Base-by-base conservation (phyloP, 2,113 vertebrate genomes). In the Calyptommatus sinebrachiatus region DNA sequence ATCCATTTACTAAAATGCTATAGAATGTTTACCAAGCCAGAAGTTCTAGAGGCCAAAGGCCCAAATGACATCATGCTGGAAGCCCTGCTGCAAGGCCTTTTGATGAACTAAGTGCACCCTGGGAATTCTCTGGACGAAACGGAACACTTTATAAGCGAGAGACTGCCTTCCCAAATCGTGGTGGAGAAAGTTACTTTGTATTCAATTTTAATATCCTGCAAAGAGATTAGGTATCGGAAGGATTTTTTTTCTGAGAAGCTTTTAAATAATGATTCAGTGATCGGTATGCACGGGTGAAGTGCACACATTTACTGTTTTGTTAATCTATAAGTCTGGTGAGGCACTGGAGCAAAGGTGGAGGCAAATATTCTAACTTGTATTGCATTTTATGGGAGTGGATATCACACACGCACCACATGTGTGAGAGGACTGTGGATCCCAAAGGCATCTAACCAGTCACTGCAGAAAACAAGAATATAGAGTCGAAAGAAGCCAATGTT, bases 1-100 rank as follows among this genome's bases (percentile, higher is more conserved):
- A 81, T 76, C 67, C 73, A 81, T 81, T n/a, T 81, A 81, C 79
- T 70, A 73, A 76, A 76, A 81, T 12, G 53, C 65, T 76, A 76
- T 46, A 62, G 22, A 76, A 76, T 70, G 73, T 66, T 62, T 74
- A 68, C 73, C 53, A 24, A 76, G 79, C 73, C 73, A 81, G 22
- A 45, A 81, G n/a, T 46, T 76, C 79, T 48, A 28, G 8, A 8
- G 66, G 79, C 66, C 73, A 76, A 69, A 81, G 66, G 61, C 35
- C 53, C 70, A 48, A 75, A 76, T 81, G 79, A 81, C 70, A 73
- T 81, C 79, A 81, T 70, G 22, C 67, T 81, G 79, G 66, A 66
- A 62, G 66, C 66, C 76, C 62, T 76, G 73, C 66, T 18, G 41
- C 72, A 75, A 75, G 35, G 72, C 20, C 66, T 63, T 81, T 26